Evolutionary conservation across 35 echinoderm and acorn worm genomes (phyloP), one percentile per base, ranked within the genome.

Genomic region (Ptychodera flava): DNA sequence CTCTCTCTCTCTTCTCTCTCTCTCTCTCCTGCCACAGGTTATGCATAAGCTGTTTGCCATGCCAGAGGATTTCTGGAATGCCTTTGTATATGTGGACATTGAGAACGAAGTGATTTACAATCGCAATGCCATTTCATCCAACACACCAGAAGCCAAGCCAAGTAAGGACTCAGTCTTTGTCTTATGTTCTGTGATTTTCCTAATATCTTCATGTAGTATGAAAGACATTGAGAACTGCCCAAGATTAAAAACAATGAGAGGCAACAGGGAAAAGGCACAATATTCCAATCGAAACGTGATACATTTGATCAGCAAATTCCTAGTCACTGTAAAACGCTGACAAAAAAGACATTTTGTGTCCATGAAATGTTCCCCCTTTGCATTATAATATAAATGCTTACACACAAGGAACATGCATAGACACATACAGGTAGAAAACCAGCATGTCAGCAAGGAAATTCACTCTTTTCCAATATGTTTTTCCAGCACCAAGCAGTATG

Each of bases 41-140:
- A 89, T 99, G 29, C 90, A 94, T 29, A 76, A 88, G 22, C 81
- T 94, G 78, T 64, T 99, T 35, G 91, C 92, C 1, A 76, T 99
- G 15, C 96, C 96, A 16, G 83, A 92, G 30, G 96, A 99, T 78
- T 99, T 99, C 90, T 99, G 96, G 96, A 99, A 92, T 36, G 90
- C 96, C 30, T 99, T 92, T 37, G 90, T 91, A 31, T 94, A 94
- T 76, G 83, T 94, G 0, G 82, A 93, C 28, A 77, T 90, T 15
- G 88, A 88, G n/a, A 91, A 89, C 30, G 35, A 78, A 6, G 37
- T 53, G 83, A 37, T 38, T 16, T 86, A 82, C 16, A 75, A 38
- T 28, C 29, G 78, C 28, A 87, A 92, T 30, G 86, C 93, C 15
- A 91, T 93, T 30, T 82, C 38, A 97, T 93, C 88, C 84, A 29